phyloP scores from a whole-genome alignment of 2,888 invertebrate genomes.

The Caenorhabditis wallacei region DNA sequence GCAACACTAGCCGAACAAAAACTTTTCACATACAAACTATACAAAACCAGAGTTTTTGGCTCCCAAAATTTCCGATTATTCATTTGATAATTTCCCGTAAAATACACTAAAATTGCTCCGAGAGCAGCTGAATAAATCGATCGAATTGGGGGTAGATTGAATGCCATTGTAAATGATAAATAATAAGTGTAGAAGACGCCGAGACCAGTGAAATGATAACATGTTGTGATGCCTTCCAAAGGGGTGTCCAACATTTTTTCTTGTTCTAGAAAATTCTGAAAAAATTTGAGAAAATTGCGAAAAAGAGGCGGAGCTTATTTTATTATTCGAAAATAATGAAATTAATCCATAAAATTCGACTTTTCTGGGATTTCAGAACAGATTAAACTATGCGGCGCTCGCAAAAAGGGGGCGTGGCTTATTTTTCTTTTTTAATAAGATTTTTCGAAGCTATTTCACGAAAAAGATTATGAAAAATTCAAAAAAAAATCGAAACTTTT shows the following conservation, averaged over 20 bases:
- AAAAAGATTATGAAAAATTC: too few relatives aligned
- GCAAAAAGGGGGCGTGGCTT: slow-evolving; percentile 4
- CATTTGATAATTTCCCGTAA: slow-evolving; percentile 11
- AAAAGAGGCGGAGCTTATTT: too few relatives aligned
- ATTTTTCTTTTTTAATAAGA: neutral
- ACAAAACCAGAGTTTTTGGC: slow-evolving; percentile 17
- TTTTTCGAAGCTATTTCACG: too few relatives aligned
- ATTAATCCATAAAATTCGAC: too few relatives aligned
- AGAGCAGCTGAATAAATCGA: slow-evolving; percentile 11
- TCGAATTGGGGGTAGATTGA: neutral
- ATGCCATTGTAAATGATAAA: slow-evolving; percentile 6
- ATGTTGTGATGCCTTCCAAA: slow-evolving; percentile 17
- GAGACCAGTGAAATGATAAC: slow-evolving; percentile 35
- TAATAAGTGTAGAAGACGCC: slow-evolving; percentile 45
- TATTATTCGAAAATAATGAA: too few relatives aligned
- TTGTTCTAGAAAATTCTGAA: too few relatives aligned
- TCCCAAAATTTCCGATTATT: slow-evolving; percentile 12
- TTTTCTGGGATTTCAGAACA: too few relatives aligned
- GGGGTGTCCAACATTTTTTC: slow-evolving; percentile 18
- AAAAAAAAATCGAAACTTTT: too few relatives aligned
- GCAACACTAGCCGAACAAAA: slow-evolving; percentile 43
- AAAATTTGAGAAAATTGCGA: too few relatives aligned
- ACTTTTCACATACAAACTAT: slow-evolving; percentile 28
- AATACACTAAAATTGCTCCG: slow-evolving; percentile 24
- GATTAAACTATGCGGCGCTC: too few relatives aligned